Conservation (phyloP, 2,888 invertebrate genomes). For the Leucoma salicis region DNA sequence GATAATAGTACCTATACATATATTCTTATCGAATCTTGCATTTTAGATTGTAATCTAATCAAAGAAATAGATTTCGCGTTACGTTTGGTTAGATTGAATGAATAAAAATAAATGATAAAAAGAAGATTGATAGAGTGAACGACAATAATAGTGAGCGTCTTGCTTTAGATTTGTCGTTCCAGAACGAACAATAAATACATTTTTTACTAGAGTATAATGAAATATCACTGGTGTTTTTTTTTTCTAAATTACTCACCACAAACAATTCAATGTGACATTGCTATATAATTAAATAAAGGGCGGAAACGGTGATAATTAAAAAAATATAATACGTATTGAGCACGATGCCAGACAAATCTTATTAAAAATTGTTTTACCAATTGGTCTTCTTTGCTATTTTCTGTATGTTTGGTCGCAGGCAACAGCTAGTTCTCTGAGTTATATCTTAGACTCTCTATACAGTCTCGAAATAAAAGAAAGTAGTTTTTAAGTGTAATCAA, state of each 20-base stretch:
- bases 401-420: no score
- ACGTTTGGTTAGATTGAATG: neutral
- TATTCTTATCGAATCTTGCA: neutral
- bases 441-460: no score
- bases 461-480: no score
- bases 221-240: neutral
- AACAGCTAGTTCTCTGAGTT: no score
- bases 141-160: neutral
- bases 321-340: no score
- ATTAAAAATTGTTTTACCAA: no score
- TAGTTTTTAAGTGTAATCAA: no score
- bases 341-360: no score
- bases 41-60: slow-evolving; percentile 3
- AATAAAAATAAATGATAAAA: no score
- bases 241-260: slow-evolving; percentile 13
- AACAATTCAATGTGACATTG: slow-evolving; percentile 44
- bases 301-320: slow-evolving; percentile 61
- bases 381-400: no score
- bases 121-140: neutral
- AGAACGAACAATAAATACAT: neutral
- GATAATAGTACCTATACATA: slow-evolving; percentile 2
- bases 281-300: slow-evolving; percentile 50
- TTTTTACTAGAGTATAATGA: neutral
- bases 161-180: neutral
- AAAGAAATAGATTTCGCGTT: neutral